phyloP scores from a whole-genome alignment of 1,140 invertebrate genomes.

The Ectropis grisescens region DNA sequence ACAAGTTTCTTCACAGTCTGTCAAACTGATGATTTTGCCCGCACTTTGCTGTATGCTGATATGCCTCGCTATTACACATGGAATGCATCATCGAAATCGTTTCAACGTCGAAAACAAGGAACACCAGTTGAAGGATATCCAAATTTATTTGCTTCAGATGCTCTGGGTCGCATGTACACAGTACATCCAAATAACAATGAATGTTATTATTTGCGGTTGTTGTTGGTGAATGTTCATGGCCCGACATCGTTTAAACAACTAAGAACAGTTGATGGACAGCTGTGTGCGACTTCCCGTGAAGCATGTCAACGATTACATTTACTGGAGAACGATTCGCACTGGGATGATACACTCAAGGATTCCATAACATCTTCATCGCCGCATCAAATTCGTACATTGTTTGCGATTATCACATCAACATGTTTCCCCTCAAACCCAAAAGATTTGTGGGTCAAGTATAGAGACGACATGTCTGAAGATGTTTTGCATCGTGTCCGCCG shows the following conservation, averaged over 20 bases:
- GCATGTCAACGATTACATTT: slow-evolving; percentile 37
- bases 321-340: slow-evolving; percentile 12
- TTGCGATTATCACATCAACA: neutral
- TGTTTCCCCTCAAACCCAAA: neutral
- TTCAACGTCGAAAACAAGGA: slow-evolving; percentile 16
- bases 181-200: slow-evolving; percentile 18
- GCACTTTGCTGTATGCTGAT: slow-evolving; percentile 17
- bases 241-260: slow-evolving; percentile 45
- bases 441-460: neutral
- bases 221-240: slow-evolving; percentile 42
- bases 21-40: slow-evolving; percentile 17
- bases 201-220: slow-evolving; percentile 47
- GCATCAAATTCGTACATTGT: neutral
- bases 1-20: slow-evolving; percentile 22
- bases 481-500: neutral
- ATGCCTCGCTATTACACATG: slow-evolving; percentile 20
- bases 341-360: neutral
- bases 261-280: slow-evolving; percentile 38
- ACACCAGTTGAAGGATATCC: slow-evolving; percentile 16
- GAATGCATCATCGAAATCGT: slow-evolving; percentile 17
- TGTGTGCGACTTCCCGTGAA: slow-evolving; percentile 38
- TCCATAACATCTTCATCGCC: neutral
- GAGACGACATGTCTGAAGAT: neutral
- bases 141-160: slow-evolving; percentile 23
- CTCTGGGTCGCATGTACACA: slow-evolving; percentile 41